These are phyloP conservation scores for Chunga burmeisteri DNA, from an alignment of 2,113 vertebrate genomes.

Conservation along the genomic window DNA sequence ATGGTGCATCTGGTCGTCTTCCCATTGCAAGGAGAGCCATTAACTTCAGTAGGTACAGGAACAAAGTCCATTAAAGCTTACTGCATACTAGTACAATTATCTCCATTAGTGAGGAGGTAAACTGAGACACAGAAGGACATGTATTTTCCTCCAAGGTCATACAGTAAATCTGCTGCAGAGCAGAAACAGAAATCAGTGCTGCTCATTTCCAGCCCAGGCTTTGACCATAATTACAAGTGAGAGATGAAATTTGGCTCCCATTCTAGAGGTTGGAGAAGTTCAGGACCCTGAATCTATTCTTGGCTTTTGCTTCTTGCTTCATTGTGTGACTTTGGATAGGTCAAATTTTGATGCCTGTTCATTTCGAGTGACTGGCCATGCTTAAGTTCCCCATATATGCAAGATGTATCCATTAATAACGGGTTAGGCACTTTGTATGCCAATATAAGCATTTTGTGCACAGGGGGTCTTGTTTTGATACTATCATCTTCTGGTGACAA, in stretches of 20 bases:
- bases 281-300: constrained; percentile 55
- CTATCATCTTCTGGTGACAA: not conserved
- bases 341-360: constrained; percentile 33
- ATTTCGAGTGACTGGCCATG: not conserved
- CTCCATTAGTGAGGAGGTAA: not conserved
- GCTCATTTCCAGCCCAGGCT: constrained; percentile 43
- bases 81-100: not conserved
- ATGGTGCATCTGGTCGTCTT: not conserved
- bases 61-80: not conserved
- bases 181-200: constrained; percentile 34
- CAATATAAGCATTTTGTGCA: not conserved
- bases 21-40: not conserved
- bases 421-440: not conserved
- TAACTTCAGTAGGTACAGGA: not conserved
- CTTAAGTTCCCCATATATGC: not conserved
- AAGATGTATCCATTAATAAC: not conserved
- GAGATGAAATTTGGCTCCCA: constrained; percentile 42
- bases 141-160: constrained; percentile 8
- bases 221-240: constrained; percentile 59
- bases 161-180: not conserved
- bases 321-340: constrained; percentile 16
- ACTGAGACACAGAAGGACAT: not conserved
- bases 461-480: not conserved
- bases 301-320: constrained; percentile 37
- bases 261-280: constrained; percentile 44